Percentiles rank a stretch among this genome's conserved stretches.
Evolutionary conservation across 2,113 vertebrate genomes (phyloP).

Genomic region (Corythaixoides concolor): DNA sequence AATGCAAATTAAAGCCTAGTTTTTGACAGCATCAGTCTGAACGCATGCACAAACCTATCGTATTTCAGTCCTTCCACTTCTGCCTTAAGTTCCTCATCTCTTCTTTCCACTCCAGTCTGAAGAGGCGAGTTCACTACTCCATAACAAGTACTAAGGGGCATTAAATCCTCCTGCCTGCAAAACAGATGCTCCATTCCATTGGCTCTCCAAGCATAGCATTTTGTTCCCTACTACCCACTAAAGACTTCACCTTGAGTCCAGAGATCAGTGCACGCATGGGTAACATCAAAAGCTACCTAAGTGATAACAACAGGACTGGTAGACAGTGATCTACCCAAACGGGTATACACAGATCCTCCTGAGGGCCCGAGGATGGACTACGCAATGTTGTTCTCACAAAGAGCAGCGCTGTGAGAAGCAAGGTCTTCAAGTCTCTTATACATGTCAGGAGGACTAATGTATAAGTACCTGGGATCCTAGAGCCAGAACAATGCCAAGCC

Average conservation of each 20-base stretch:
- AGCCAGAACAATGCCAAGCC: neutral
- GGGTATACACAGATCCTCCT: neutral
- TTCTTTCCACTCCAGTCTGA: neutral
- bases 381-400: neutral
- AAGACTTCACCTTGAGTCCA: neutral
- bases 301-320: neutral
- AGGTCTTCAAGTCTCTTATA: neutral
- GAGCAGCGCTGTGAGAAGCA: neutral
- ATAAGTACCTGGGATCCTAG: neutral
- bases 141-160: neutral
- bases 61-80: neutral
- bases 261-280: neutral
- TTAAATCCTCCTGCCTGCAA: neutral
- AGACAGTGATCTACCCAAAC: neutral
- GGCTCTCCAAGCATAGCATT: neutral
- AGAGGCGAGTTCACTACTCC: neutral
- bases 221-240: neutral
- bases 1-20: neutral
- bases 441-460: neutral
- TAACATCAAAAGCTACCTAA: neutral
- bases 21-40: neutral
- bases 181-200: neutral
- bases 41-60: neutral
- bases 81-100: neutral
- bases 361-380: neutral